phyloP scores from a whole-genome alignment of 2,888 invertebrate genomes.

The Ornithoptera priamus region DNA sequence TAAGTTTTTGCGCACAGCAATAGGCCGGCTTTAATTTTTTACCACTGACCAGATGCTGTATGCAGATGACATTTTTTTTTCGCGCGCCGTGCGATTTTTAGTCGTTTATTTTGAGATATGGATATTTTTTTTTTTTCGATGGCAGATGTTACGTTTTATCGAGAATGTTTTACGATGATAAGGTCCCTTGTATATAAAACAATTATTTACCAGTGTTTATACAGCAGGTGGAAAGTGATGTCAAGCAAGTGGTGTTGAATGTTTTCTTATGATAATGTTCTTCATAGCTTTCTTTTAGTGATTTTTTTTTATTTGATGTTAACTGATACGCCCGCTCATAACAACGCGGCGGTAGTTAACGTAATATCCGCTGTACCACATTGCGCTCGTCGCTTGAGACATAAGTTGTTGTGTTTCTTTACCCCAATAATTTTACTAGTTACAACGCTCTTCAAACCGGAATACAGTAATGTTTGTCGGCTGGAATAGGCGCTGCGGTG shows the following conservation, averaged over 20 bases:
- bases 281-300: neutral
- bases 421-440: too few relatives aligned
- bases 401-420: too few relatives aligned
- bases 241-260: neutral
- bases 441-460: too few relatives aligned
- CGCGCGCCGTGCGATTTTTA: conserved; percentile 69
- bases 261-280: neutral
- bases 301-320: too few relatives aligned
- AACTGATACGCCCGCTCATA: too few relatives aligned
- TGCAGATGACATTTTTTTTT: conserved; percentile 78
- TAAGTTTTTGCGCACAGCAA: conserved; percentile 56
- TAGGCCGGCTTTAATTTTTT: conserved; percentile 44
- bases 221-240: neutral
- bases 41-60: conserved; percentile 73
- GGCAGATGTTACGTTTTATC: conserved; percentile 70
- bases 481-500: too few relatives aligned
- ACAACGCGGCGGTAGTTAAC: too few relatives aligned
- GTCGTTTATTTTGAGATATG: conserved; percentile 59
- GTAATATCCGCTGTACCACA: too few relatives aligned
- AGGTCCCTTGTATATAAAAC: conserved; percentile 17
- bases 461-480: too few relatives aligned
- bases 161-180: conserved; percentile 18
- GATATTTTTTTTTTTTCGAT: conserved; percentile 53
- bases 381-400: too few relatives aligned
- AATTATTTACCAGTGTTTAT: neutral